Percentiles rank a stretch among this genome's conserved stretches.
These are phyloP conservation scores for Eleginops maclovinus DNA, from an alignment of 2,113 vertebrate species.

Conservation along the genomic window DNA sequence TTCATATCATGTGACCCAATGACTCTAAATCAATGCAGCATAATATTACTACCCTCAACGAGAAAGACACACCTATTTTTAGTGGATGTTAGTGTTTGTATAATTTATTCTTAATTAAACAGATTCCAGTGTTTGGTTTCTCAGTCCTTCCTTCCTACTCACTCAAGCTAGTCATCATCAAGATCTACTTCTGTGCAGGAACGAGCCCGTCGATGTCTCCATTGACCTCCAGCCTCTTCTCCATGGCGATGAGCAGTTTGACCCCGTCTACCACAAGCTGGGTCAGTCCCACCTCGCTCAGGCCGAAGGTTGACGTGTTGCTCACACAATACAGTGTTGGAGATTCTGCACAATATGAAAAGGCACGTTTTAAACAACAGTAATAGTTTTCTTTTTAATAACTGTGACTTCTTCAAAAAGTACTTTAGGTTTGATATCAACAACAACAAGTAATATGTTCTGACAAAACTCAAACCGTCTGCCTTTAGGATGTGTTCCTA, in stretches of 20 bases:
- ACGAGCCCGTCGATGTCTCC: constrained; percentile 73
- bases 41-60: no score
- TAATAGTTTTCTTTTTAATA: background rate
- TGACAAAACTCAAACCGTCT: no score
- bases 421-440: background rate
- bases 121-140: background rate
- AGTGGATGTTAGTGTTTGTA: no score
- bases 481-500: no score
- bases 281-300: constrained; percentile 73
- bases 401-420: background rate
- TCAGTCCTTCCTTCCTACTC: background rate
- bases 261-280: constrained; percentile 82
- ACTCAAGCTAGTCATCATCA: background rate
- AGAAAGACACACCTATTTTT: no score
- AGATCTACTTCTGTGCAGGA: constrained; percentile 77
- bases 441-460: background rate
- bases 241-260: constrained; percentile 80
- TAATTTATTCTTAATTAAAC: no score
- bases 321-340: constrained; percentile 10
- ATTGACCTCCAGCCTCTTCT: constrained; percentile 71
- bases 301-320: constrained; percentile 76
- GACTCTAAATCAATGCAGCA: no score
- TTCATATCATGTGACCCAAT: no score
- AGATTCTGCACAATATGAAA: constrained; percentile 45
- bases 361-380: background rate